Evolutionary conservation across 2,797 vertebrate genomes (phyloP), one percentile per base, ranked within the genome.

Genomic region (Crenuchus spilurus): DNA sequence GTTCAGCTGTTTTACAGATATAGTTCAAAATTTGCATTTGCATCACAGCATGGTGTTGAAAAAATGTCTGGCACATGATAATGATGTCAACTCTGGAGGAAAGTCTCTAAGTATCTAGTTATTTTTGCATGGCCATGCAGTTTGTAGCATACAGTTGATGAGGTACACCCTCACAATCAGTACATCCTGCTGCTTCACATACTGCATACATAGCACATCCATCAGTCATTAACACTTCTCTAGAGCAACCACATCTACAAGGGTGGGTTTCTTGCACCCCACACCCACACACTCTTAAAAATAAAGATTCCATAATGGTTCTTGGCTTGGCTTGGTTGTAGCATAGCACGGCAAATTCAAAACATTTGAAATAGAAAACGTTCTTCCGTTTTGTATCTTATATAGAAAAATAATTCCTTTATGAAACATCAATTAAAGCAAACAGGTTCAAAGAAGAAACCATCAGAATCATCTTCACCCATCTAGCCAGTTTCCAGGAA

Each of bases 141-240:
- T 96, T 72, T 95, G 94, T 82, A 99, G 92, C 84, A 98, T 86
- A 22, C 94, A 98, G 85, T 97, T 95, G 86, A 98, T 92, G 83
- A 94, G 98, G 85, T 98, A 96, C 95, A 98, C 98, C 91, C 98
- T 98, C 92, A 99, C 92, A 80, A 96, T 95, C 68, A 99, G 87
- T 28, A 98, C 97, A 72, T 99, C 96, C 87, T 93, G 94, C 80
- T 98, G 96, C 84, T 98, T 98, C 89, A 98, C 95, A 79, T 96
- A 98, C 77, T 95, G 96, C 88, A 97, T 96, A 66, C 95, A 97
- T 82, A 99, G 95, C 58, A 98, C 91, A 88, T 98, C 96, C 94
- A 98, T 90, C 85, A 99, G 95, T 5, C 85, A 90, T 60, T 94
- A 91, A 70, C 95, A 97, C 82, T 94, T 97, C 26, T 91, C 92